A percentile compares a stretch with the other conserved stretches of the same genome.
Conservation (phyloP, 64 coral and sea anemone genomes). For the Stichodactyla mertensii region DNA sequence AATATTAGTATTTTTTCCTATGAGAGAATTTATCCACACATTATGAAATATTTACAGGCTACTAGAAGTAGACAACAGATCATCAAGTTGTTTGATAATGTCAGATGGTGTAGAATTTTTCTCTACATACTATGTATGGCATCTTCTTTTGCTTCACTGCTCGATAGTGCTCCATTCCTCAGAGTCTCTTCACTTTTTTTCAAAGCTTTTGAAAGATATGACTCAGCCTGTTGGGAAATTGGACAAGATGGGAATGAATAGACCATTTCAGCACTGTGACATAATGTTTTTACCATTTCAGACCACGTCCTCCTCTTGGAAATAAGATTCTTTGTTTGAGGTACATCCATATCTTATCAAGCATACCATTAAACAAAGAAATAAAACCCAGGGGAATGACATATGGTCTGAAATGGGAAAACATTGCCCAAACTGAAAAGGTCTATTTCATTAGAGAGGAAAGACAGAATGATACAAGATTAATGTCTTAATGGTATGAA, state of each 20-base stretch:
- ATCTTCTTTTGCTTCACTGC: constrained; percentile 57
- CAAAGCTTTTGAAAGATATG: constrained; percentile 53
- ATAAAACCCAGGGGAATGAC: too few species aligned
- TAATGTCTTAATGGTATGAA: too few species aligned
- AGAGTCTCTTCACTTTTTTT: constrained; percentile 57
- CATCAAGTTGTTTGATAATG: not conserved
- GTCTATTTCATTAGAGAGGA: too few species aligned
- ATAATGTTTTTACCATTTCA: too few species aligned
- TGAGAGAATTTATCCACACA: not conserved
- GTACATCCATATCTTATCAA: too few species aligned
- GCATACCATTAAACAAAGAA: too few species aligned
- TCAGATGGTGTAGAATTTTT: not conserved
- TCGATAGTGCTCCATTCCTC: constrained; percentile 5
- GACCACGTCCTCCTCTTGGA: too few species aligned
- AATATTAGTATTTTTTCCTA: constrained; percentile 94
- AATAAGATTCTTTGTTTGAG: too few species aligned
- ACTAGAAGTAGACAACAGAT: not conserved
- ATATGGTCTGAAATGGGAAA: too few species aligned
- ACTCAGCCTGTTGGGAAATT: constrained; percentile 43
- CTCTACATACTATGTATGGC: constrained; percentile 56
- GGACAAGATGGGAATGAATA: not conserved
- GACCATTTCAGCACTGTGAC: not conserved
- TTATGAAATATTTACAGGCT: not conserved
- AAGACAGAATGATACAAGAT: too few species aligned
- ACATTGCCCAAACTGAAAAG: too few species aligned